Conservation (phyloP, 2,888 invertebrate genomes). For the Chirona hameri region DNA sequence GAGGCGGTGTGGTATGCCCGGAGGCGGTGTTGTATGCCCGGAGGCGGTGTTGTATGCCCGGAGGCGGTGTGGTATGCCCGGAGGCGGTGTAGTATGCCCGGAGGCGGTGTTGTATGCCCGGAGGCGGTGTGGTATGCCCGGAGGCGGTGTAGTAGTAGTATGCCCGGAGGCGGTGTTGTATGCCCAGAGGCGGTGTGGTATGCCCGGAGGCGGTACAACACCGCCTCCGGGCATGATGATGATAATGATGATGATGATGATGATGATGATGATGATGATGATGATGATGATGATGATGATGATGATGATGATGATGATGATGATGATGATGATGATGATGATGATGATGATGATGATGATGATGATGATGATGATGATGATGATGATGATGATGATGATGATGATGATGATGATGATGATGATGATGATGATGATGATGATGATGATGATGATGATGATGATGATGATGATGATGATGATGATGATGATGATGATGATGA, state of each 20-base stretch:
- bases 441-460: constrained; percentile 22
- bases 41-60: no score
- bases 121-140: no score
- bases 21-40: no score
- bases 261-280: constrained; percentile 22
- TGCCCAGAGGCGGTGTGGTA: no score
- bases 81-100: no score
- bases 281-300: constrained; percentile 22
- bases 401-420: constrained; percentile 22
- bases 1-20: no score
- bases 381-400: constrained; percentile 22
- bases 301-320: constrained; percentile 22
- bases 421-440: constrained; percentile 22
- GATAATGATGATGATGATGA: constrained; percentile 22
- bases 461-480: constrained; percentile 22
- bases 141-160: no score
- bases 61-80: no score
- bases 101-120: no score
- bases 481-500: constrained; percentile 22
- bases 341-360: constrained; percentile 22
- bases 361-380: constrained; percentile 22
- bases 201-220: no score
- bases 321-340: constrained; percentile 22
- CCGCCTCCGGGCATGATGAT: neutral
- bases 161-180: no score